These are phyloP conservation scores for Telmatochromis sp. DNA, from an alignment of 2,113 vertebrate genomes.

Conservation along the genomic window DNA sequence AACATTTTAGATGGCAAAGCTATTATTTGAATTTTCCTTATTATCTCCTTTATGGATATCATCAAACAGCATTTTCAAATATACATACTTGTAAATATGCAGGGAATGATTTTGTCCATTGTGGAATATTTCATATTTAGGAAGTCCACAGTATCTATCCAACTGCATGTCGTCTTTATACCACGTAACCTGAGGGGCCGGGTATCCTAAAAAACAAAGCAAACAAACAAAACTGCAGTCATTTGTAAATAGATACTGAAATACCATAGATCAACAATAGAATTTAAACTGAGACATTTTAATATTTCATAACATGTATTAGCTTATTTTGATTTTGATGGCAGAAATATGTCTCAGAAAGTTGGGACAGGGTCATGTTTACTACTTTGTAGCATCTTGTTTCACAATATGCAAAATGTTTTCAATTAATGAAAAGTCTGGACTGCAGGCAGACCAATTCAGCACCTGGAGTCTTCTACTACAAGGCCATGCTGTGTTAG, in stretches of 20 bases:
- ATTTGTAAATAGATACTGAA: neutral
- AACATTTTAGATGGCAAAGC: neutral
- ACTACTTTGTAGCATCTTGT: neutral
- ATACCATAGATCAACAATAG: neutral
- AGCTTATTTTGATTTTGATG: neutral
- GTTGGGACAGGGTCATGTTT: neutral
- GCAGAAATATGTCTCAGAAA: neutral
- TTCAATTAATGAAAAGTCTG: neutral
- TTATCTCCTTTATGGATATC: neutral
- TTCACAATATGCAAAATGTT: neutral
- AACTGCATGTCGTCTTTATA: constrained; percentile 92
- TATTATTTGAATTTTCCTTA: neutral
- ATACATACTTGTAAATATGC: constrained; percentile 88
- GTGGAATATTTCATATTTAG: constrained; percentile 90
- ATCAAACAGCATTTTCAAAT: neutral
- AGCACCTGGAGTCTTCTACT: neutral
- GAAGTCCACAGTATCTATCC: constrained; percentile 94
- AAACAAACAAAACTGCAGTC: neutral
- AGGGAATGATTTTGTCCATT: constrained; percentile 87
- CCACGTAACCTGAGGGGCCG: constrained; percentile 87
- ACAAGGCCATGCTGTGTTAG: neutral
- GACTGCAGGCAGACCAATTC: neutral
- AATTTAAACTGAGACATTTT: neutral
- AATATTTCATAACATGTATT: neutral
- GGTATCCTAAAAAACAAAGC: constrained; percentile 74